Conservation (phyloP, 2,797 vertebrate species). For the Cetoscarus ocellatus region DNA sequence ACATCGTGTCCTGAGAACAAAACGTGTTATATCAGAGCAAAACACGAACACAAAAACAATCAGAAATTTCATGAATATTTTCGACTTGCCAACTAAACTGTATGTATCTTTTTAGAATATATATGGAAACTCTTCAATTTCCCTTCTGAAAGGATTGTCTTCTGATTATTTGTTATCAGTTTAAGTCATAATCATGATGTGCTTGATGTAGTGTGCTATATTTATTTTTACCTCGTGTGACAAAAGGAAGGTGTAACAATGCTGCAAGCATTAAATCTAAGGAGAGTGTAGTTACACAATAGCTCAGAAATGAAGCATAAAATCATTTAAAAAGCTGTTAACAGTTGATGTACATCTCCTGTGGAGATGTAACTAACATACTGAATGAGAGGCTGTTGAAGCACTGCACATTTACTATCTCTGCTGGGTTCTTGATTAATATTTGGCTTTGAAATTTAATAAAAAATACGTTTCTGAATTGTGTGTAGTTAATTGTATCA, state of each 20-base stretch:
- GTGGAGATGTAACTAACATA: neutral
- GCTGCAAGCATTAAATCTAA: constrained; percentile 9
- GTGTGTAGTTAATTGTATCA: no score
- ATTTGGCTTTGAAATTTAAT: neutral
- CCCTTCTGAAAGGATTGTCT: constrained; percentile 23
- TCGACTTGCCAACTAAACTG: no score
- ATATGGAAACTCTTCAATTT: constrained; percentile 2
- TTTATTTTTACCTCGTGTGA: neutral
- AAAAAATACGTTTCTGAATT: neutral
- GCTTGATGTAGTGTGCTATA: neutral
- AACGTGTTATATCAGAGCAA: constrained; percentile 2
- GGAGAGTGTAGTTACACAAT: neutral
- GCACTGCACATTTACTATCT: constrained; percentile 2
- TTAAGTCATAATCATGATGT: constrained; percentile 9
- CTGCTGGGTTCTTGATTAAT: neutral
- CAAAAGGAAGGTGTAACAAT: constrained; percentile 2
- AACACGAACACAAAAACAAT: neutral
- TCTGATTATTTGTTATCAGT: constrained; percentile 12
- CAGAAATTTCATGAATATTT: no score
- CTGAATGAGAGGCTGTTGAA: neutral
- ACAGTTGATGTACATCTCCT: neutral
- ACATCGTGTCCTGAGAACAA: neutral
- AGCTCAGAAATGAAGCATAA: neutral
- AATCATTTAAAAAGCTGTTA: neutral
- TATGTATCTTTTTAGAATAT: neutral